Percentiles rank a stretch among this genome's conserved stretches.
Evolutionary conservation across 2,113 vertebrate genomes (phyloP).

Genomic region (Sigmodon hispidus): DNA sequence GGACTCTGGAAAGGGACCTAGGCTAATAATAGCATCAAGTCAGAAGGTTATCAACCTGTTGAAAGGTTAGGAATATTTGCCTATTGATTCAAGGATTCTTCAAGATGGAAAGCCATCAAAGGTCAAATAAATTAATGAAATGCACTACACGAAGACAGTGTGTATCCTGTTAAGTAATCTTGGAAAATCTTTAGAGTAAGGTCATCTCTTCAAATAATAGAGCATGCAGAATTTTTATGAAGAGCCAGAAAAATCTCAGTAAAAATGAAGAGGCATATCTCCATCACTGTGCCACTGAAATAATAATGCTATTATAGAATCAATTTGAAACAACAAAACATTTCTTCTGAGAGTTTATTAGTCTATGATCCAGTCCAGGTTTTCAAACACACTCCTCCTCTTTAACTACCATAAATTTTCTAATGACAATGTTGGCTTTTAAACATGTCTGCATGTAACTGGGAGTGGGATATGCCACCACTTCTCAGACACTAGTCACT

Average conservation of each 20-base stretch:
- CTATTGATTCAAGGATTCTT: constrained; percentile 60
- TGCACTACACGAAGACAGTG: constrained; percentile 25
- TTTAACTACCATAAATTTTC: constrained; percentile 6
- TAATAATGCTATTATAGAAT: neutral
- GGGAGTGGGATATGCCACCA: neutral
- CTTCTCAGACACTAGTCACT: neutral
- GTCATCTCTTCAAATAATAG: neutral
- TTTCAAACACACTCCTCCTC: constrained; percentile 30
- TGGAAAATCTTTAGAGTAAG: neutral
- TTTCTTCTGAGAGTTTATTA: constrained; percentile 26
- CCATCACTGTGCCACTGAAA: constrained; percentile 18
- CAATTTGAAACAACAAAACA: constrained; percentile 37
- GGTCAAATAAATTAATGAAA: constrained; percentile 64
- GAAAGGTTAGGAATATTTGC: constrained; percentile 69
- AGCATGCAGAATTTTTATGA: neutral
- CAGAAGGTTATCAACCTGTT: constrained; percentile 58
- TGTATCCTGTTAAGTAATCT: constrained; percentile 1
- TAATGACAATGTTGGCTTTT: constrained; percentile 26
- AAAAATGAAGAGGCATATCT: neutral
- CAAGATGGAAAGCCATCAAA: constrained; percentile 47
- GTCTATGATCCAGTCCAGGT: neutral
- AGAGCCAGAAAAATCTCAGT: neutral
- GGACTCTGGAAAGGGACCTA: constrained; percentile 46
- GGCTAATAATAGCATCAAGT: constrained; percentile 68
- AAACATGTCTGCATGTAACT: neutral